These are phyloP conservation scores for Procambarus clarkii DNA, from an alignment of 1,140 invertebrate species.

Conservation along the genomic window DNA sequence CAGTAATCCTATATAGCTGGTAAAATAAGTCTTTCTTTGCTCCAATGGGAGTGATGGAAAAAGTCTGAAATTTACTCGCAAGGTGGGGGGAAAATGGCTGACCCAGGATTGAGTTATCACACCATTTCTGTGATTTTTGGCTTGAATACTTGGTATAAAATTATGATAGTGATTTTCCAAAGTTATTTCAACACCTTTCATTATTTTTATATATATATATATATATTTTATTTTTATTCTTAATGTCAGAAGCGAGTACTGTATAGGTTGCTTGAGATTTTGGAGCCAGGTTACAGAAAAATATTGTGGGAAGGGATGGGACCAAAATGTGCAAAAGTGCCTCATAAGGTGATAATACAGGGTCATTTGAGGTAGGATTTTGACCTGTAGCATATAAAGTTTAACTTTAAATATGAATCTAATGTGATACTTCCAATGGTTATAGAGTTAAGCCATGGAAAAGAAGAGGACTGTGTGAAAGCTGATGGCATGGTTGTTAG, in stretches of 20 bases:
- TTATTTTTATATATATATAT: too few relatives aligned
- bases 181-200: too few relatives aligned
- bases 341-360: constrained; percentile 59
- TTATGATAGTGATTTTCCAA: not conserved
- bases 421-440: constrained; percentile 62
- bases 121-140: constrained; percentile 38
- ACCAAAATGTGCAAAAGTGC: constrained; percentile 62
- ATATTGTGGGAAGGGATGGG: constrained; percentile 57
- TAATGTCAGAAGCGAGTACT: not conserved
- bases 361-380: constrained; percentile 46
- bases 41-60: not conserved
- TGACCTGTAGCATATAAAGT: constrained; percentile 43
- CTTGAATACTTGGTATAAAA: constrained; percentile 40
- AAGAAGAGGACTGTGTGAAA: constrained; percentile 27
- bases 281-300: constrained; percentile 47
- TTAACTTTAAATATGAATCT: constrained; percentile 43
- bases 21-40: not conserved
- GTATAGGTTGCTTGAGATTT: constrained; percentile 19
- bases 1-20: constrained; percentile 7
- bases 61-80: not conserved
- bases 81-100: constrained; percentile 18
- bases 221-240: too few relatives aligned
- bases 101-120: constrained; percentile 3
- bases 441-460: constrained; percentile 39
- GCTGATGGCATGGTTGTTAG: constrained; percentile 39